Evolutionary conservation across 2,113 vertebrate species (phyloP).

Genomic region (Corythoichthys haematopterus): DNA sequence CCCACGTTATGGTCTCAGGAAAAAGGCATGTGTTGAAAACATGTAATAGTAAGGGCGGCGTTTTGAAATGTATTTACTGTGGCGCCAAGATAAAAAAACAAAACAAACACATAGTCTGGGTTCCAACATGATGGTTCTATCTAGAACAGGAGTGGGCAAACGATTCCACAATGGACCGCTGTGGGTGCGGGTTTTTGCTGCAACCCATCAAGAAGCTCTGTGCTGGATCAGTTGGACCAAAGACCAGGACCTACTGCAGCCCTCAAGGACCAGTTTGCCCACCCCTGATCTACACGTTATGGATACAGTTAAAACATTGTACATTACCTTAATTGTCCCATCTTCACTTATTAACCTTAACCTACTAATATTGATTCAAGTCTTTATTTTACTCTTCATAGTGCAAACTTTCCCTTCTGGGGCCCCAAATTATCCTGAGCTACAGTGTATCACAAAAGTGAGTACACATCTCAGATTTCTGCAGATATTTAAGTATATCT

Average conservation of each 20-base stretch:
- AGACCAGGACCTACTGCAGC: no score
- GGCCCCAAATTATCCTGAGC: slow-evolving; percentile 11
- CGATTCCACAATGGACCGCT: no score
- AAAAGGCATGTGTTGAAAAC: background rate
- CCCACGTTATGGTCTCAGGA: background rate
- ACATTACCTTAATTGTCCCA: background rate
- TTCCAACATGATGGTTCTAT: background rate
- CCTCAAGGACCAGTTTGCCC: no score
- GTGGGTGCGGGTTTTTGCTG: no score
- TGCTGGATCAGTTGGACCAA: no score
- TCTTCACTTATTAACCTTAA: background rate
- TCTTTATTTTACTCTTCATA: slow-evolving; percentile 4
- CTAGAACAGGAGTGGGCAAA: no score
- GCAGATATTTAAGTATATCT: no score
- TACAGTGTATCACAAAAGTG: slow-evolving; percentile 37
- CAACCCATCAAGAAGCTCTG: no score
- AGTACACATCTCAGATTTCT: no score
- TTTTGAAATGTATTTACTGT: no score
- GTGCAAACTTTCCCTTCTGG: slow-evolving; percentile 9
- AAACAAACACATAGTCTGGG: background rate
- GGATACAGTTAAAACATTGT: background rate
- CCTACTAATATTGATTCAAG: slow-evolving; percentile 16
- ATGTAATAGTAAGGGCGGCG: background rate
- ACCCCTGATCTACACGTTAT: no score
- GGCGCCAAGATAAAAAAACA: no score